Evolutionary conservation across 2,888 invertebrate species (phyloP).

Genomic region (Bhutanitis thaidina): DNA sequence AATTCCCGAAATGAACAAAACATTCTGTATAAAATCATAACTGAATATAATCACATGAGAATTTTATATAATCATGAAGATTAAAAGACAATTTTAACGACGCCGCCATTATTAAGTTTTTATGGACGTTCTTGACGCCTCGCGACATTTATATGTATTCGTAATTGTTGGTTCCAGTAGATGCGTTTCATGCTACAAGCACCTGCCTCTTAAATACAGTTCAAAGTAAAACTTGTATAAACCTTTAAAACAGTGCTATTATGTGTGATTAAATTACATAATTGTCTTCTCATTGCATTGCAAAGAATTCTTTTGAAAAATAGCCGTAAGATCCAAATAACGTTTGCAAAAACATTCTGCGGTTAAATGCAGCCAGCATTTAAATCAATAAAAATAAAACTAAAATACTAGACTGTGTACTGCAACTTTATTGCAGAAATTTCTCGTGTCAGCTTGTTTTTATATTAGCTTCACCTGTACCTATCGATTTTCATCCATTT

Average conservation of each 20-base stretch:
- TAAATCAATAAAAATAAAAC: no score
- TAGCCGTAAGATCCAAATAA: no score
- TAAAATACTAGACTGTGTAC: no score
- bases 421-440: no score
- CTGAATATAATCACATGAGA: not conserved
- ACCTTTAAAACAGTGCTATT: slow-evolving; percentile 13
- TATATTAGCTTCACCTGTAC: no score
- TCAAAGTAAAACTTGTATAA: slow-evolving; percentile 7
- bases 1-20: no score
- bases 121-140: slow-evolving; percentile 44
- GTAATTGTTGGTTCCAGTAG: slow-evolving; percentile 41
- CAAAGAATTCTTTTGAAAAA: not conserved
- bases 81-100: slow-evolving; percentile 24
- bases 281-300: not conserved
- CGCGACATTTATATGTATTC: slow-evolving; percentile 50
- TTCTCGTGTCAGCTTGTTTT: no score
- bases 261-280: slow-evolving; percentile 14
- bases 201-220: slow-evolving; percentile 38
- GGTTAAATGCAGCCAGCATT: no score
- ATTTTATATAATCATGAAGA: slow-evolving; percentile 20
- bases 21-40: not conserved
- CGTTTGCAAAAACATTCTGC: no score
- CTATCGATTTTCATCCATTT: no score
- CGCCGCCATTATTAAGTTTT: slow-evolving; percentile 30
- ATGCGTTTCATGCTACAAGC: slow-evolving; percentile 25